These are phyloP conservation scores for Linhomoeus sp. DNA, from an alignment of 2,888 invertebrate genomes.

Conservation along the genomic window DNA sequence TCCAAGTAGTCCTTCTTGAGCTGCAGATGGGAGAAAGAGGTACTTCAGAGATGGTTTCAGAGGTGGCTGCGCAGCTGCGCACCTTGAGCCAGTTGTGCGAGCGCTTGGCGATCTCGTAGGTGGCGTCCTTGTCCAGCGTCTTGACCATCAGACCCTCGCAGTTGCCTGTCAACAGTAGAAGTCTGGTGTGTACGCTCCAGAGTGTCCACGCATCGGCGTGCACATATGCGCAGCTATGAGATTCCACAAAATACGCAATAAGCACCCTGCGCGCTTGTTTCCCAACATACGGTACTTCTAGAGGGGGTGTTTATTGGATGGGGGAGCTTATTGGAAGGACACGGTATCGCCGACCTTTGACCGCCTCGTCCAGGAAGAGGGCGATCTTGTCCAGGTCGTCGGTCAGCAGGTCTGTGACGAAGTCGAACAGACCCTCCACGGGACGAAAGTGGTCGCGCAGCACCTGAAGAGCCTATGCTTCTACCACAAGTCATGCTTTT, in stretches of 20 bases:
- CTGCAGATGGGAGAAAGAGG: conserved; percentile 16
- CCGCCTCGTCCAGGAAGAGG: conserved; percentile 74
- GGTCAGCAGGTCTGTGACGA: conserved; percentile 64
- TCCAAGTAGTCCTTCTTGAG: conserved; percentile 93
- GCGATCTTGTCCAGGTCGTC: conserved; percentile 70
- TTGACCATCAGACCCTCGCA: conserved; percentile 99
- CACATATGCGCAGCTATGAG: too few species aligned
- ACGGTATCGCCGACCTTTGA: conserved; percentile 43
- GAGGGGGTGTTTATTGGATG: too few species aligned
- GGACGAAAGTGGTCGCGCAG: conserved; percentile 11
- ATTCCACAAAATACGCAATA: too few species aligned
- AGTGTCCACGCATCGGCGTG: too few species aligned
- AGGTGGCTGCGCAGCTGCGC: too few species aligned
- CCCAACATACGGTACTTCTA: too few species aligned
- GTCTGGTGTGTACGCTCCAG: too few species aligned
- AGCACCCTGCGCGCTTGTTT: too few species aligned
- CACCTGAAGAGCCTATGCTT: not conserved
- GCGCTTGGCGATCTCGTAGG: conserved; percentile 88
- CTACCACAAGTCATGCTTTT: not conserved
- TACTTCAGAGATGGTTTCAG: too few species aligned
- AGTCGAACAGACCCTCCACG: conserved; percentile 47
- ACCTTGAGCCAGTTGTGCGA: conserved; percentile 75
- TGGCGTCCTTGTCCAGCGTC: conserved; percentile 63
- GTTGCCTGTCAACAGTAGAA: conserved; percentile 42
- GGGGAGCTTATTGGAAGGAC: not conserved